Evolutionary conservation across 1,140 invertebrate genomes (phyloP).

Genomic region (Zaprionus gabonicus): DNA sequence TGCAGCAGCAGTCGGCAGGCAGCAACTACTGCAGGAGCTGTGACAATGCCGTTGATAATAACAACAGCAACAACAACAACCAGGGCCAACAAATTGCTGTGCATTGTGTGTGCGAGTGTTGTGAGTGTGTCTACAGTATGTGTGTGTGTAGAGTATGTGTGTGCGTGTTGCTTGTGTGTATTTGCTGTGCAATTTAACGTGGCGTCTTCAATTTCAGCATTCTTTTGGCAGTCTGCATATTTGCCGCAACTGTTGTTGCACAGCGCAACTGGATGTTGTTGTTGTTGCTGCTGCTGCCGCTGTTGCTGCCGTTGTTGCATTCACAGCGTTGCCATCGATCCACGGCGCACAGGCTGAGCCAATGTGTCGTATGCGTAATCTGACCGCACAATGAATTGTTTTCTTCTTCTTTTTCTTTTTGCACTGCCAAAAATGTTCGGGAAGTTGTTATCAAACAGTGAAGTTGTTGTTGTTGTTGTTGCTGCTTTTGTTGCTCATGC

Average conservation of each 20-base stretch:
- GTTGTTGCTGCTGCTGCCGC: conserved; percentile 15
- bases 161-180: not conserved
- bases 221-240: conserved; percentile 73
- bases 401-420: conserved; percentile 8
- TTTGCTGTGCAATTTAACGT: conserved; percentile 33
- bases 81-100: conserved; percentile 36
- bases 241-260: conserved; percentile 29
- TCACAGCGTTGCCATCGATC: conserved; percentile 31
- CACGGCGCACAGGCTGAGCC: conserved; percentile 23
- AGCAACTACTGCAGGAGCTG: conserved; percentile 32
- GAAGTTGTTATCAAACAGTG: conserved; percentile 70
- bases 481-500: conserved; percentile 1
- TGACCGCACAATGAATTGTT: conserved; percentile 47
- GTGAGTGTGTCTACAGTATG: not conserved
- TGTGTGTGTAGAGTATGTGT: not conserved
- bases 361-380: conserved; percentile 68
- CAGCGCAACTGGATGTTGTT: not conserved
- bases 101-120: not conserved
- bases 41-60: conserved; percentile 51
- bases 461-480: conserved; percentile 17
- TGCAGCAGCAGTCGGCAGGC: not conserved
- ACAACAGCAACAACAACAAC: conserved; percentile 15
- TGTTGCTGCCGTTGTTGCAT: conserved; percentile 28
- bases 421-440: conserved; percentile 50
- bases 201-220: conserved; percentile 78